Percentiles rank a stretch among this genome's conserved stretches.
Evolutionary conservation across 2,888 invertebrate species (phyloP).

Genomic region (Tachina fera): DNA sequence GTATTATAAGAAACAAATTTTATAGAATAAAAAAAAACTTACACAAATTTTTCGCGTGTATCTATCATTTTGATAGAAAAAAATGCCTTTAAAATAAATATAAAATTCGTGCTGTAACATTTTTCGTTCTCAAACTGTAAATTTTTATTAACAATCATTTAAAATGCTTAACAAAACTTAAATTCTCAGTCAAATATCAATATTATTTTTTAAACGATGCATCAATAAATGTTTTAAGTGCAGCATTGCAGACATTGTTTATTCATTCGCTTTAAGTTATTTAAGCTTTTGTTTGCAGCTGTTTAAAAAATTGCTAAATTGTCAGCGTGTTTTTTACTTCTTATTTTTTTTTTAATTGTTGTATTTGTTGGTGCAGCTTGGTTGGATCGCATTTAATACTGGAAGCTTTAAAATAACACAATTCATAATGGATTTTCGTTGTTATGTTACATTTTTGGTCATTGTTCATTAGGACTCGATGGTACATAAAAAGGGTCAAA

Average conservation of each 20-base stretch:
- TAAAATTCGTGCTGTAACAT: neutral
- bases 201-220: neutral
- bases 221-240: slow-evolving; percentile 30
- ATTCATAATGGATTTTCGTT: slow-evolving; percentile 72
- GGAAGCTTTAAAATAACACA: slow-evolving; percentile 65
- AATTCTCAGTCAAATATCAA: neutral
- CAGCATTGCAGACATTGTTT: slow-evolving; percentile 20
- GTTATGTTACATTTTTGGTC: slow-evolving; percentile 69
- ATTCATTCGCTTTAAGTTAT: slow-evolving; percentile 20
- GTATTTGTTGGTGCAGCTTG: slow-evolving; percentile 17
- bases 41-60: too few relatives aligned
- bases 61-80: neutral
- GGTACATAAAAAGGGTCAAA: slow-evolving; percentile 69
- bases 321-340: slow-evolving; percentile 13
- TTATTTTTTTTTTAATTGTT: neutral
- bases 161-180: neutral
- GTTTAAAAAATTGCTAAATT: slow-evolving; percentile 56
- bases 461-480: slow-evolving; percentile 67
- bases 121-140: neutral
- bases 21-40: too few relatives aligned
- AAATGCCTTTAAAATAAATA: neutral
- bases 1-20: too few relatives aligned
- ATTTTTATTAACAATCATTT: neutral
- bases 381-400: slow-evolving; percentile 55
- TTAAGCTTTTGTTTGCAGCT: slow-evolving; percentile 60